Evolutionary conservation across 2,888 invertebrate genomes (phyloP).

Genomic region (Resseliella maxima): DNA sequence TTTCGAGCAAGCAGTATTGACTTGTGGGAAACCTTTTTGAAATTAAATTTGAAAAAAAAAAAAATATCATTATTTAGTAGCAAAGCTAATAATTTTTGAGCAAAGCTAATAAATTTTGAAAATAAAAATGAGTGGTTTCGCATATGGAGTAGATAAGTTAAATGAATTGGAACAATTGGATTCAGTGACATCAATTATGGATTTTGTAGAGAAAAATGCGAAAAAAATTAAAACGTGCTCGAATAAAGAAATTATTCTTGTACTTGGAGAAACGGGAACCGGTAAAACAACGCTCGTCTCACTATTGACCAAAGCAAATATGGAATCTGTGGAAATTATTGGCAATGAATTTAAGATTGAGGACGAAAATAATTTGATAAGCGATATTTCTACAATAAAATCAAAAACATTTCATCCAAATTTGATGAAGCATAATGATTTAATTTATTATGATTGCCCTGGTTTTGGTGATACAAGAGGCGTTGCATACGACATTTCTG

Average conservation of each 20-base stretch:
- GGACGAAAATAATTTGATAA: neutral
- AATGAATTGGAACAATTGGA: too few relatives aligned
- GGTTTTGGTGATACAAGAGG: conserved; percentile 59
- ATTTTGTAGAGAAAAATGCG: neutral
- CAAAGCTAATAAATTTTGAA: too few relatives aligned
- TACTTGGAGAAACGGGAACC: conserved; percentile 8
- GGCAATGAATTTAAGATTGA: neutral
- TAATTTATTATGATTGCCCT: conserved; percentile 59
- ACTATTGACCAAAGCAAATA: neutral
- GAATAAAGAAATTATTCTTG: neutral
- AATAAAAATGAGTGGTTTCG: neutral
- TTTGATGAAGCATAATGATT: conserved; percentile 56
- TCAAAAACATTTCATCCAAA: conserved; percentile 57
- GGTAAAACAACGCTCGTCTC: conserved; percentile 36
- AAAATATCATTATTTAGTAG: too few relatives aligned
- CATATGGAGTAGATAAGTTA: too few relatives aligned
- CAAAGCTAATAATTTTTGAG: too few relatives aligned
- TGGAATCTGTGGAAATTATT: neutral
- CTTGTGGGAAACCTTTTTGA: too few relatives aligned
- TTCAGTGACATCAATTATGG: neutral
- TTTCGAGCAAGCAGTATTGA: too few relatives aligned
- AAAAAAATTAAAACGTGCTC: neutral
- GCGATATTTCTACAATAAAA: neutral
- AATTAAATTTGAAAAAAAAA: too few relatives aligned
- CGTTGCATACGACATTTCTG: conserved; percentile 58